A percentile compares a stretch with the other conserved stretches of the same genome.
These are phyloP conservation scores for Periophthalmodon schlosseri DNA, from an alignment of 2,113 vertebrate species.

Conservation along the genomic window DNA sequence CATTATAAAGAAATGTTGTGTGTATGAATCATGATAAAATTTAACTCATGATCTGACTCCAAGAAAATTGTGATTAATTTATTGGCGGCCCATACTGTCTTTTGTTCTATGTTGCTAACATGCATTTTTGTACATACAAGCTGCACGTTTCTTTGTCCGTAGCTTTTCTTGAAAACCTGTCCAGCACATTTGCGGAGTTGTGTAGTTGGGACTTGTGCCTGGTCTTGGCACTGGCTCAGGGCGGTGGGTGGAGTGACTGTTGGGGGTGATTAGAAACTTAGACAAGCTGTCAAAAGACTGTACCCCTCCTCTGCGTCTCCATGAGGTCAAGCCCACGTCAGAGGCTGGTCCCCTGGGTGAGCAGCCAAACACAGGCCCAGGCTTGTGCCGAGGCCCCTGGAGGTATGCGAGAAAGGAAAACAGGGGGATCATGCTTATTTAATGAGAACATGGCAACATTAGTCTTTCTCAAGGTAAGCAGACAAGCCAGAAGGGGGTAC, in stretches of 20 bases:
- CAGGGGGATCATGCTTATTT: slow-evolving; percentile 52
- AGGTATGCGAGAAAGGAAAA: slow-evolving; percentile 70
- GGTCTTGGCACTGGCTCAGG: slow-evolving; percentile 40
- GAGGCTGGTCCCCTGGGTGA: slow-evolving; percentile 63
- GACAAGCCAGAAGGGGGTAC: slow-evolving; percentile 1
- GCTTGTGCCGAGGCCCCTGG: slow-evolving; percentile 66
- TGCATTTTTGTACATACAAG: neutral
- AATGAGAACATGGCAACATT: slow-evolving; percentile 54
- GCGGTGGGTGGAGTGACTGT: slow-evolving; percentile 43
- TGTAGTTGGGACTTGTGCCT: slow-evolving; percentile 11
- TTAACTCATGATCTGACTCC: too few species aligned
- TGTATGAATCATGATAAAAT: too few species aligned
- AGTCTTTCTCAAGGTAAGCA: slow-evolving; percentile 32
- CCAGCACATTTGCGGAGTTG: neutral
- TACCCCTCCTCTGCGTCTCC: slow-evolving; percentile 58
- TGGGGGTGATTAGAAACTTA: slow-evolving; percentile 57
- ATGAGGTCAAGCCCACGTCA: slow-evolving; percentile 70
- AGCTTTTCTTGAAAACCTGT: neutral
- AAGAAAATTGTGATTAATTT: too few species aligned
- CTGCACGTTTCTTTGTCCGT: neutral
- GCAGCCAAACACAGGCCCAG: slow-evolving; percentile 67
- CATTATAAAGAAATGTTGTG: too few species aligned
- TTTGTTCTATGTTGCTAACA: neutral
- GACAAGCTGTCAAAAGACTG: slow-evolving; percentile 58
- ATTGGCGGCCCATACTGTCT: neutral